Base-by-base conservation (phyloP, 2,797 vertebrate species). In the Karalla daura region DNA sequence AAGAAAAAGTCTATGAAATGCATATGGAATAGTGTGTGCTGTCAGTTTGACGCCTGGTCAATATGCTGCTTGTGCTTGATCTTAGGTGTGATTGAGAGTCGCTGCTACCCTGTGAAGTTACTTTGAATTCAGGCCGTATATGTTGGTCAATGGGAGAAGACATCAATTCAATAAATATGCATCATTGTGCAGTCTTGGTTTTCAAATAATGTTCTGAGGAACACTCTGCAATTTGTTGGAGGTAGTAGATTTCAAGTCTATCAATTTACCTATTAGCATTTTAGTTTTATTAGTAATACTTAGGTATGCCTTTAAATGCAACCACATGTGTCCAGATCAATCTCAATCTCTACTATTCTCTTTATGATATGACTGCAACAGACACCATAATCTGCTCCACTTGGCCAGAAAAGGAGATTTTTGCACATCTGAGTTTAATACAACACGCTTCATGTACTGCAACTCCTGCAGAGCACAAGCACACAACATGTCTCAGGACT, bases 401-500 rank as follows among this genome's bases (percentile, higher is more conserved):
- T 74, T 36, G 62, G 30, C 27, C 28, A 33, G 20, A 62, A 58
- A 40, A 39, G 24, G 51, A 60, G 36, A 59, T 46, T 79, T 69
- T 55, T 25, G n/a, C 27, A 54, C 43, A 18, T 39, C 45, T 28
- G 43, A 66, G 30, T 59, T 47, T 53, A 41, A 50, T 24, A 54
- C 50, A 78, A 60, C 64, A 50, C 56, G 72, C 35, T 24, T 69
- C 5, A 37, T n/a, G 12, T 12, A 32, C 8, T 12, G 12, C 15
- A 49, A 25, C 37, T n/a, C 43, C 47, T 15, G 41, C 41, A 24
- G 53, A 30, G 50, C 63, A 74, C 68, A 80, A 60, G 44, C 56
- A 58, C 39, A 35, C 49, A 44, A 45, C 24, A 61, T 33, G 63
- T 78, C 50, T 23, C 6, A 43, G 24, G 10, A 67, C 47, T 58